These are phyloP conservation scores for Galaxias olidus DNA, from an alignment of 2,797 vertebrate genomes.

Conservation along the genomic window DNA sequence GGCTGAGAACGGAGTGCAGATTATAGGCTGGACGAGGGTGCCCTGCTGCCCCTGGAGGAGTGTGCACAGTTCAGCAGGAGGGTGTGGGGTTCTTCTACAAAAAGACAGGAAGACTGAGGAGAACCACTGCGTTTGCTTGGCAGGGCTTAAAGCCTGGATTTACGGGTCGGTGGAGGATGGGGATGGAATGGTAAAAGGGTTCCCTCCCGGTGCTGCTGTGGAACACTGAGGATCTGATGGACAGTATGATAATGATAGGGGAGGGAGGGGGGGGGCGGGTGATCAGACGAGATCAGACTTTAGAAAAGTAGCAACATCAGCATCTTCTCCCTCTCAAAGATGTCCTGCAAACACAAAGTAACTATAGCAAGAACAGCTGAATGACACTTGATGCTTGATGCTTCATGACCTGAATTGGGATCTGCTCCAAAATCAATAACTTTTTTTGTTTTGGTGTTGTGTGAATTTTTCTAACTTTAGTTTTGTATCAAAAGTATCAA, in stretches of 20 bases:
- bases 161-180: constrained; percentile 40
- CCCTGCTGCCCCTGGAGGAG: not conserved
- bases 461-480: too few relatives aligned
- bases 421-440: too few relatives aligned
- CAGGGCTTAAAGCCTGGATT: constrained; percentile 52
- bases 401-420: too few relatives aligned
- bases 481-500: too few relatives aligned
- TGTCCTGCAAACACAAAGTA: constrained; percentile 21
- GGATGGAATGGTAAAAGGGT: constrained; percentile 56
- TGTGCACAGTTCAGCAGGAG: constrained; percentile 6
- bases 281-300: constrained; percentile 35
- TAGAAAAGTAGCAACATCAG: constrained; percentile 48
- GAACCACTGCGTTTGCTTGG: constrained; percentile 28
- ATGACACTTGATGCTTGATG: too few relatives aligned
- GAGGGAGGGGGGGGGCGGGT: constrained; percentile 26
- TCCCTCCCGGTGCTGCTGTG: constrained; percentile 39
- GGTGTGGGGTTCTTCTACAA: constrained; percentile 19
- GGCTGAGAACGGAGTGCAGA: constrained; percentile 23
- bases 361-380: not conserved
- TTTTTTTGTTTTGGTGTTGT: too few relatives aligned
- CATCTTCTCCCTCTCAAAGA: constrained; percentile 44
- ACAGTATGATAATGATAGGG: constrained; percentile 54
- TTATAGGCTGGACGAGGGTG: constrained; percentile 14
- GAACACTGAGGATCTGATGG: constrained; percentile 51
- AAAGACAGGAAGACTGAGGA: constrained; percentile 10